These are phyloP conservation scores for Machaerirhynchus nigripectus DNA, from an alignment of 2,113 vertebrate species.

Conservation along the genomic window DNA sequence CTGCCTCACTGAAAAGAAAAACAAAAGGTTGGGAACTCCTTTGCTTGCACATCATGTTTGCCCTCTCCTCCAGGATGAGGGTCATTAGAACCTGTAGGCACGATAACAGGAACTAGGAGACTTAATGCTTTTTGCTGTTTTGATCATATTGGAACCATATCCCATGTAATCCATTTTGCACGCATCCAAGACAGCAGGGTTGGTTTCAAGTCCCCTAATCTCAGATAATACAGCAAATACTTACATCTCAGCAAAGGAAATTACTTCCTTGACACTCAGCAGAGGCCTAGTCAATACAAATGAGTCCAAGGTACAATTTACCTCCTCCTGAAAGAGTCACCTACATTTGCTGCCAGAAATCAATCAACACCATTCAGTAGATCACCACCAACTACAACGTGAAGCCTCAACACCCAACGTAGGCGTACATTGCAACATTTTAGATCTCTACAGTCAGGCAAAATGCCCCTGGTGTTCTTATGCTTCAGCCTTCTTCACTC, in stretches of 20 bases:
- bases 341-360: conserved; percentile 1
- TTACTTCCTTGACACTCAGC: neutral
- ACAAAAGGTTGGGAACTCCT: neutral
- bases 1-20: neutral
- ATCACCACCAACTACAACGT: neutral
- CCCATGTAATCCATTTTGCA: neutral
- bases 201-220: neutral
- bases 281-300: neutral
- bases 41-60: neutral
- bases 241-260: neutral
- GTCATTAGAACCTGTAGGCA: neutral
- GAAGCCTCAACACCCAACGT: neutral
- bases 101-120: neutral
- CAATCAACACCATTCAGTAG: neutral
- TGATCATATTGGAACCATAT: neutral
- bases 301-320: neutral
- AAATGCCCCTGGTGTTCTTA: neutral
- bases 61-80: neutral
- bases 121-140: neutral
- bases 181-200: neutral
- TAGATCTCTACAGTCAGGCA: neutral
- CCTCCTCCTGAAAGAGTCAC: neutral
- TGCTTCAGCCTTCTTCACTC: neutral
- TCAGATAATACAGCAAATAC: neutral
- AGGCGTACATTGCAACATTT: neutral